Base-by-base conservation (phyloP, 2,113 vertebrate species). In the Tupaia chinensis region DNA sequence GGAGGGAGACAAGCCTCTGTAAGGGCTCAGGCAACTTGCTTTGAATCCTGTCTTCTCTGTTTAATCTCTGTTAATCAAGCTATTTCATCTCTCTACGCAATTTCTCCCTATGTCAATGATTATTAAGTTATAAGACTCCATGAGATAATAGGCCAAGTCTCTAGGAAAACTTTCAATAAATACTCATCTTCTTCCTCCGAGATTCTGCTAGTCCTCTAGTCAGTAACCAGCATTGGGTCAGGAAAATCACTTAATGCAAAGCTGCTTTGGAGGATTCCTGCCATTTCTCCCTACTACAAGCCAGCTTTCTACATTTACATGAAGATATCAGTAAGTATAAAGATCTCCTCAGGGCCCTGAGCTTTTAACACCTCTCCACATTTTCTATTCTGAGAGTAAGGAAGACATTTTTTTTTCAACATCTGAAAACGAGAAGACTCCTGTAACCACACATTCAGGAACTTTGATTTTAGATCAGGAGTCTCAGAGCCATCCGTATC, bases 401-500 rank as follows among this genome's bases (percentile, higher is more conserved):
- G 74, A 93, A 86, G 95, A 94, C 96, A 96, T 68, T 92, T 95
- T 32, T 44, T 44, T n/a, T 29, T 17, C 7, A 17, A 2, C 87
- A 60, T 66, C 81, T 1, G 17, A 95, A 86, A 84, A 16, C 19
- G 16, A 92, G 96, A 97, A 97, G 94, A 84, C 92, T 92, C 77
- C 90, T 91, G 90, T 89, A 98, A 88, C 90, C 73, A 1, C 76
- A 91, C 17, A 58, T 87, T 87, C 44, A 32, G 97, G 90, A 98
- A 98, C 98, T 98, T 98, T 98, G 95, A 98, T 97, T 98, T 98
- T 84, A 97, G 95, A 98, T 88, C 97, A 63, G 91, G 98, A 96
- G 89, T 87, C 94, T 83, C 96, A 98, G 96, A 98, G 95, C 98
- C 98, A 98, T 98, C 97, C 97, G 98, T 98, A 98, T 98, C 98